Conservation (phyloP, 1,140 invertebrate species). For the Zophobas morio region DNA sequence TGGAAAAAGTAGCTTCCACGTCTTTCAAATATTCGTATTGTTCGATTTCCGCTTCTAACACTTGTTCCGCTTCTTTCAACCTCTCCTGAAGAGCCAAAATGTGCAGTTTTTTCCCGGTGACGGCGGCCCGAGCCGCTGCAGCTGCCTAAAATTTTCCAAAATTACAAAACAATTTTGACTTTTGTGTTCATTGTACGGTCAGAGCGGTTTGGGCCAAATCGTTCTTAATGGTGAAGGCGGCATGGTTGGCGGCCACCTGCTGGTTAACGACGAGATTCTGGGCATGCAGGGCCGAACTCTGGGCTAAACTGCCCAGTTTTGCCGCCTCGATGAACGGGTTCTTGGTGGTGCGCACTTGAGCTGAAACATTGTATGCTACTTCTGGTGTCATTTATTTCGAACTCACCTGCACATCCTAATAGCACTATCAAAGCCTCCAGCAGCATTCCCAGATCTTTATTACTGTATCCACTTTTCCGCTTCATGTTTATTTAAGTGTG, state of each 20-base stretch:
- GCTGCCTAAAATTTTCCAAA: constrained; percentile 61
- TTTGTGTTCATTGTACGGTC: no score
- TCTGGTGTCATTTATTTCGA: no score
- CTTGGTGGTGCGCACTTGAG: background rate
- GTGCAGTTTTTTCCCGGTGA: constrained; percentile 73
- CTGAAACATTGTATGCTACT: no score
- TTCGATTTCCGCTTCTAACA: constrained; percentile 68
- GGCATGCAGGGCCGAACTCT: constrained; percentile 19
- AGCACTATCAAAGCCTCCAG: no score
- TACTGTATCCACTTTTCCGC: no score
- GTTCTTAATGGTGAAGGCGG: constrained; percentile 20
- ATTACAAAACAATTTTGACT: no score
- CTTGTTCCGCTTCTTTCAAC: constrained; percentile 68
- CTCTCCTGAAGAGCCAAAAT: constrained; percentile 71
- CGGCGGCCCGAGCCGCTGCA: constrained; percentile 69
- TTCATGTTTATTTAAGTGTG: no score
- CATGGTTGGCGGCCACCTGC: constrained; percentile 27
- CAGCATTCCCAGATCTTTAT: no score
- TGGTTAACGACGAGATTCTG: constrained; percentile 12
- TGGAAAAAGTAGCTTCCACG: no score
- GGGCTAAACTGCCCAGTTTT: constrained; percentile 21
- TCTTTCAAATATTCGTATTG: no score
- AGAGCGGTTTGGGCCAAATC: constrained; percentile 30
- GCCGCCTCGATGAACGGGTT: constrained; percentile 4
- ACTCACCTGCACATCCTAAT: no score